Evolutionary conservation across 2,888 invertebrate genomes (phyloP).

Genomic region (Chrysolina haemoptera): DNA sequence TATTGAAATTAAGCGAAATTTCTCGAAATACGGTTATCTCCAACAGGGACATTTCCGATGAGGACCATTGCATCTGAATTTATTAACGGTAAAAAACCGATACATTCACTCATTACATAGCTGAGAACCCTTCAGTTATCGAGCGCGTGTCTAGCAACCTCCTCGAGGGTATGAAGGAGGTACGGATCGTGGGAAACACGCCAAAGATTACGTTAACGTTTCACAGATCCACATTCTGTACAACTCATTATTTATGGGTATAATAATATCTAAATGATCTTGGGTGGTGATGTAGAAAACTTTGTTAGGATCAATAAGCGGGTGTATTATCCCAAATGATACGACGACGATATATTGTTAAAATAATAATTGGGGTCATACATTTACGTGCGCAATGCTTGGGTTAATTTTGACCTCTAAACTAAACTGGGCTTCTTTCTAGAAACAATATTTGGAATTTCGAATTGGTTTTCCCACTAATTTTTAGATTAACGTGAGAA

Average conservation of each 20-base stretch:
- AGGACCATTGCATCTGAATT: not conserved
- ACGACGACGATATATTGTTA: not conserved
- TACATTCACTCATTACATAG: slow-evolving; percentile 27
- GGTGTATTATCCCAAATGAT: slow-evolving; percentile 8
- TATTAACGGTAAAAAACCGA: slow-evolving; percentile 7
- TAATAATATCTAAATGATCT: slow-evolving; percentile 39
- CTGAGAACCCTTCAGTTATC: slow-evolving; percentile 43
- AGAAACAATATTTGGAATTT: too few relatives aligned
- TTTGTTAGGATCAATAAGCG: slow-evolving; percentile 9
- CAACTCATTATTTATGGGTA: slow-evolving; percentile 56
- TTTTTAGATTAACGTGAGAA: too few relatives aligned
- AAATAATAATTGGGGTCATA: slow-evolving; percentile 3
- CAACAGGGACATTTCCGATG: not conserved
- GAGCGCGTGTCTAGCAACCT: slow-evolving; percentile 68
- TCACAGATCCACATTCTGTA: slow-evolving; percentile 53
- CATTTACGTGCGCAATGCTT: too few relatives aligned
- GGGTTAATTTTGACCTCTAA: too few relatives aligned
- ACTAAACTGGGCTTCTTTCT: too few relatives aligned
- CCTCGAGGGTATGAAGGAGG: slow-evolving; percentile 67
- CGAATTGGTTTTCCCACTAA: too few relatives aligned
- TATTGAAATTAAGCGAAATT: too few relatives aligned
- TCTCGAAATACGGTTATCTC: not conserved
- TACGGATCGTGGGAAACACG: slow-evolving; percentile 61
- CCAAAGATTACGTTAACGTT: slow-evolving; percentile 61
- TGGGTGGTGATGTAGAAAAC: slow-evolving; percentile 33